phyloP scores from a whole-genome alignment of 2,797 vertebrate species.

The Chelon auratus region DNA sequence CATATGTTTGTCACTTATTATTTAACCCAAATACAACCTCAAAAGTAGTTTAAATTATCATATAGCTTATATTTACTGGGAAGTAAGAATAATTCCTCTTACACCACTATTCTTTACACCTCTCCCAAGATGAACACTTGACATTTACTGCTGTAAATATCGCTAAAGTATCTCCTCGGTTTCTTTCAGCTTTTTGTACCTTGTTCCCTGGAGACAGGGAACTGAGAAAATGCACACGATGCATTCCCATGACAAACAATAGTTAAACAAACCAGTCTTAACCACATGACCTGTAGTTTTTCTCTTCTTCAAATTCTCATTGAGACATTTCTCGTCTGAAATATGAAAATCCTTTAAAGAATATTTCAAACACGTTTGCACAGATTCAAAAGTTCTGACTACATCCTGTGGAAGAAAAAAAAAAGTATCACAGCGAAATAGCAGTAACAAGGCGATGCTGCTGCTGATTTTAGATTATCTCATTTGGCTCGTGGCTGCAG shows the following conservation, averaged over 20 bases:
- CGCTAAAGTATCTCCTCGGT: too few species aligned
- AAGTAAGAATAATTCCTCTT: too few species aligned
- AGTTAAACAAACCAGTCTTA: background rate
- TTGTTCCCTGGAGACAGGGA: background rate
- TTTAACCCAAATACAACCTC: too few species aligned
- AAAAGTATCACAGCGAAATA: constrained; percentile 38
- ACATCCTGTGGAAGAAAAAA: constrained; percentile 36
- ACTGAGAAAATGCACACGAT: background rate
- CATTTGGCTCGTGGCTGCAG: constrained; percentile 63
- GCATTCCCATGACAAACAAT: background rate
- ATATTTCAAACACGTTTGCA: constrained; percentile 28
- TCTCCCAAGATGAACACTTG: too few species aligned
- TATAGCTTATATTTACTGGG: too few species aligned
- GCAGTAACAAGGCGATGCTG: constrained; percentile 61
- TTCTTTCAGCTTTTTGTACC: background rate
- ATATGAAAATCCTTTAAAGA: background rate
- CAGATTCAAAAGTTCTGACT: constrained; percentile 24
- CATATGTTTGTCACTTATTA: too few species aligned
- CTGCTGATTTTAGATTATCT: constrained; percentile 75
- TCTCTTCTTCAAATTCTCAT: background rate
- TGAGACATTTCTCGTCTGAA: background rate
- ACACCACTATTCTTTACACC: too few species aligned
- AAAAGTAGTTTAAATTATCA: too few species aligned
- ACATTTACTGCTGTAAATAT: too few species aligned
- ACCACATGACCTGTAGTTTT: background rate